phyloP scores from a whole-genome alignment of 2,888 invertebrate genomes.

The Xestia rhomboidea region DNA sequence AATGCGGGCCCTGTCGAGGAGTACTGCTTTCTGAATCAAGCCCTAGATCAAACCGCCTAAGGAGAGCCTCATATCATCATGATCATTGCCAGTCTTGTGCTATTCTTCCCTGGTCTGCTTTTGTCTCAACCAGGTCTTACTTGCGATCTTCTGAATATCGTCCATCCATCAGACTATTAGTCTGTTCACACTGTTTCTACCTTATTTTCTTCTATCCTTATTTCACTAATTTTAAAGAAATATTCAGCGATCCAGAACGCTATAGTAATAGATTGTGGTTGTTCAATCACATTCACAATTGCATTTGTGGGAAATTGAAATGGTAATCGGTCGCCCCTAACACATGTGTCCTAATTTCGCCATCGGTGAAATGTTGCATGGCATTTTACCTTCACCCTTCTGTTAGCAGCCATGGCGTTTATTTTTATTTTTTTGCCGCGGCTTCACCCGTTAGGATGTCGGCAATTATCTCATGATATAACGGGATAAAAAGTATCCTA shows the following conservation, averaged over 20 bases:
- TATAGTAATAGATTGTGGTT: background rate
- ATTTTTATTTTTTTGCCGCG: conserved; percentile 8
- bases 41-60: too few species aligned
- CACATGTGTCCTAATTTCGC: conserved; percentile 42
- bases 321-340: conserved; percentile 18
- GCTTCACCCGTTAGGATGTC: rapidly evolving
- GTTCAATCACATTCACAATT: conserved; percentile 31
- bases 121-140: background rate
- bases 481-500: background rate
- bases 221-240: background rate
- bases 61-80: background rate
- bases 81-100: background rate
- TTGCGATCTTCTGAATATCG: background rate
- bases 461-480: background rate
- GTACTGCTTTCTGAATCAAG: too few species aligned
- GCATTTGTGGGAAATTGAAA: conserved; percentile 47
- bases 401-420: background rate
- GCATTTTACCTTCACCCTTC: conserved; percentile 21
- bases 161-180: background rate
- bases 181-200: background rate
- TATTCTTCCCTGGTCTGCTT: background rate
- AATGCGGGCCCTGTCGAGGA: too few species aligned
- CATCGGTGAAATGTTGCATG: conserved; percentile 5
- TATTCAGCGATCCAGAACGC: conserved; percentile 9
- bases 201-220: background rate